Evolutionary conservation across 2,888 invertebrate species (phyloP), one percentile per base, ranked within the genome.

Genomic region (Deilephila porcellus): DNA sequence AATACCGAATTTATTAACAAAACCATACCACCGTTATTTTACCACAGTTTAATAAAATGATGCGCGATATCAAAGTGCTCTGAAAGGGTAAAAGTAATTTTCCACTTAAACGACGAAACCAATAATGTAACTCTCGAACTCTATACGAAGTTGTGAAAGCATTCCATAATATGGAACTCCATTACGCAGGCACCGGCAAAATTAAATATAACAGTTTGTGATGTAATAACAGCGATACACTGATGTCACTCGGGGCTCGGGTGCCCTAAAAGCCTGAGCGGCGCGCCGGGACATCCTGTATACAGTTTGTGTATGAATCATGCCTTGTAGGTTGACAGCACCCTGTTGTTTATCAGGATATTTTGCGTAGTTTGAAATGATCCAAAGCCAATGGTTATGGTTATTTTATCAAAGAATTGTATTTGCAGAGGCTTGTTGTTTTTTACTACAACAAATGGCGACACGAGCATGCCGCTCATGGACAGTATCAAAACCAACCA

Each of bases 241-340:
- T 74, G 75, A 73, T 76, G 76, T 78, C 76, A 80, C 77, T 56
- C 56, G 56, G 76, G 76, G 82, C 79, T 78, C 79, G 84, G 86
- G 86, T 88, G 87, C 67, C 25, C 67, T 67, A 67, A 88, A 88
- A 88, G 87, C 86, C 81, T 83, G 79, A 80, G 82, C 77, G 78
- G 82, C 79, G 75, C 78, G 81, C 85, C 77, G 82, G 86, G 85
- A 86, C 86, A 87, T 88, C 88, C 90, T 89, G 88, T 86, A 87
- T 82, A 88, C 80, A 83, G 79, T 82, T 80, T 82, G 83, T 85
- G 86, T 85, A 85, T 82, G 84, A 84, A 86, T 83, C 81, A 81
- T 85, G 80, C 81, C 78, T 74, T 77, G 71, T 77, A 73, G 75
- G 56, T 37, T 73, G 17, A 52, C 67, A 17, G 25, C 45, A 19